These are phyloP conservation scores for Aplidium turbinatum DNA, from an alignment of 23 tunicate genomes.

Conservation along the genomic window DNA sequence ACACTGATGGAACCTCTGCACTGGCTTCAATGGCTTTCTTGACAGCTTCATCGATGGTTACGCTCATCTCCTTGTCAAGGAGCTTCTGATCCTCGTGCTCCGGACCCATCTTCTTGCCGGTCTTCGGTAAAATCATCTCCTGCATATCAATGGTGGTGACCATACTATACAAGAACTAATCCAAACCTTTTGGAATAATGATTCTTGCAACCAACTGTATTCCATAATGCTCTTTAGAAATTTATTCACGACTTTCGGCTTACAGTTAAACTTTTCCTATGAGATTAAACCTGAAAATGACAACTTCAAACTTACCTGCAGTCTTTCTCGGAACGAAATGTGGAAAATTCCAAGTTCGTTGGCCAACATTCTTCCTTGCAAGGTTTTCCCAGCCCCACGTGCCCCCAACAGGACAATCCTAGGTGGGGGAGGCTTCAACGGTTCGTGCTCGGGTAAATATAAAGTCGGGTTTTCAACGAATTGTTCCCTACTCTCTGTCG, in stretches of 20 bases:
- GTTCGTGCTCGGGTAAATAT: slow-evolving; percentile 49
- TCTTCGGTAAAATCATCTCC: slow-evolving; percentile 84
- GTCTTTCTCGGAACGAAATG: slow-evolving; percentile 76
- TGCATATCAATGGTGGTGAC: too few species aligned
- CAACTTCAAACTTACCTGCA: slow-evolving; percentile 60
- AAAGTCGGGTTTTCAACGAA: slow-evolving; percentile 50
- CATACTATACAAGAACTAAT: not conserved
- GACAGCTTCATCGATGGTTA: slow-evolving; percentile 83
- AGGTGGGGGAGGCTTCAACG: slow-evolving; percentile 88
- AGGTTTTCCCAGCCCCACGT: slow-evolving; percentile 82
- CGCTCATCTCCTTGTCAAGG: slow-evolving; percentile 61
- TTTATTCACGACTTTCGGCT: too few species aligned
- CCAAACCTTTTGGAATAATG: too few species aligned
- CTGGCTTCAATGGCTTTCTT: slow-evolving; percentile 39
- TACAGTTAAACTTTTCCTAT: too few species aligned
- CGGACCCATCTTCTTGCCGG: slow-evolving; percentile 82
- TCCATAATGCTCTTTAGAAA: too few species aligned
- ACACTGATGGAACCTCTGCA: too few species aligned
- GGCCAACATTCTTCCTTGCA: slow-evolving; percentile 91
- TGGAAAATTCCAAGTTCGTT: slow-evolving; percentile 82
- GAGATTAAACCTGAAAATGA: too few species aligned
- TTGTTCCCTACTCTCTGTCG: slow-evolving; percentile 73
- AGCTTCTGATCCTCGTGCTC: slow-evolving; percentile 84
- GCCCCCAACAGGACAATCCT: slow-evolving; percentile 79
- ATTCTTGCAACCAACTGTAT: too few species aligned